A percentile compares a stretch with the other conserved stretches of the same genome.
phyloP scores from a whole-genome alignment of 2,797 vertebrate species.

The Cheirogaleus major region DNA sequence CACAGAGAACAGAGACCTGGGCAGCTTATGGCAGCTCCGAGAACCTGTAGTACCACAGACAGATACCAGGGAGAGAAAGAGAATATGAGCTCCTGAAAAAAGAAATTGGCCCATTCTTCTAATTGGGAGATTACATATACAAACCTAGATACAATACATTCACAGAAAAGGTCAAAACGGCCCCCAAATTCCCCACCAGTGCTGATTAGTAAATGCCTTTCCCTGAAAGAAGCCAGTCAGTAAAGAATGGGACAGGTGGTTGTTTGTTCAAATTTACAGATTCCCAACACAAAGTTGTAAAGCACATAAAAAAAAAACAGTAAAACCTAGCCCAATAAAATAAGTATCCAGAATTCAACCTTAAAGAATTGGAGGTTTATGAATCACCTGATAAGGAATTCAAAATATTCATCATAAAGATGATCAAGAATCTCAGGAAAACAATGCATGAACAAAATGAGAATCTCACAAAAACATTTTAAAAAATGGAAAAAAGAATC shows the following conservation, averaged over 20 bases:
- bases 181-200: fast-evolving
- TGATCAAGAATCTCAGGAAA: neutral
- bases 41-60: neutral
- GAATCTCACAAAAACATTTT: neutral
- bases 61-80: neutral
- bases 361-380: neutral
- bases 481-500: neutral
- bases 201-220: neutral
- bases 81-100: neutral
- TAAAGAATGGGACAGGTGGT: neutral
- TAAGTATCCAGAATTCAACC: neutral
- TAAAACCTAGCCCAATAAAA: neutral
- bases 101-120: neutral
- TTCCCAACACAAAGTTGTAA: neutral
- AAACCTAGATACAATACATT: neutral
- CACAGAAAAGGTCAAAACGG: neutral
- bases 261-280: neutral
- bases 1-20: neutral
- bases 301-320: neutral
- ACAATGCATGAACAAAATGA: neutral
- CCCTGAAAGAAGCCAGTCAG: neutral
- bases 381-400: neutral
- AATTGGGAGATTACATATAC: neutral
- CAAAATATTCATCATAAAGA: neutral
- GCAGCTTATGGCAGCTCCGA: neutral